Percentiles rank a stretch among this genome's conserved stretches.
Evolutionary conservation across 2,888 invertebrate genomes (phyloP).

Genomic region (Drosophila antonietae): DNA sequence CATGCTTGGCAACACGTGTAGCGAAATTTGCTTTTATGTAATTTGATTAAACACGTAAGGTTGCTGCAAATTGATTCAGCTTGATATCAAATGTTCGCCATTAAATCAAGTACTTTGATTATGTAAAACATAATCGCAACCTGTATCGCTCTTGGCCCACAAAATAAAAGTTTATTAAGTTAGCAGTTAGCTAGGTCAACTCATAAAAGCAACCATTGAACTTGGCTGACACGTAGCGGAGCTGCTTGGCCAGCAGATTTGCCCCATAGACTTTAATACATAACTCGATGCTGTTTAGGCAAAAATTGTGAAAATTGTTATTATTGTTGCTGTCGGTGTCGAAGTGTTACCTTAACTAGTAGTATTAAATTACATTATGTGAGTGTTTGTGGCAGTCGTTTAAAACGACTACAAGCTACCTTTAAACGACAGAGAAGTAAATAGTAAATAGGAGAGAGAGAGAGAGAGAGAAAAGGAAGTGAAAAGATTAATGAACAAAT

Average conservation of each 20-base stretch:
- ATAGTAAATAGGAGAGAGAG: background rate
- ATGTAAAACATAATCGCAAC: conserved; percentile 23
- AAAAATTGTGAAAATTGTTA: conserved; percentile 47
- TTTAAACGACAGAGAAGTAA: background rate
- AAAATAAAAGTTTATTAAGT: conserved; percentile 4
- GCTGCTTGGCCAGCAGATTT: conserved; percentile 26
- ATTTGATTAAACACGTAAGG: conserved; percentile 24
- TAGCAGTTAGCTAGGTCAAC: conserved; percentile 48
- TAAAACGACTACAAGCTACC: conserved; percentile 44
- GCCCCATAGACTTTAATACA: background rate
- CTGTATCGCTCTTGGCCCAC: conserved; percentile 7
- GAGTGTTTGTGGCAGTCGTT: conserved; percentile 55
- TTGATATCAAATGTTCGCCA: conserved; percentile 31
- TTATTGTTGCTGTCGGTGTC: conserved; percentile 24
- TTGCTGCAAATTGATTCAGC: conserved; percentile 21
- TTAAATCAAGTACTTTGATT: conserved; percentile 31
- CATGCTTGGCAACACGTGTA: background rate
- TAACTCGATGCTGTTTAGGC: conserved; percentile 24
- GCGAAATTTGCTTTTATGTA: conserved; percentile 17
- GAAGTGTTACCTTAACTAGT: conserved; percentile 20
- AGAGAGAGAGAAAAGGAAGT: background rate
- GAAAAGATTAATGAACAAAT: background rate
- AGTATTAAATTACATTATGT: conserved; percentile 11
- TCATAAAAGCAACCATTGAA: conserved; percentile 46
- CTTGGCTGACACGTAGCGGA: conserved; percentile 33